Percentiles rank a stretch among this genome's conserved stretches.
These are phyloP conservation scores for Thecocarcelia acutangulata DNA, from an alignment of 2,888 invertebrate species.

Conservation along the genomic window DNA sequence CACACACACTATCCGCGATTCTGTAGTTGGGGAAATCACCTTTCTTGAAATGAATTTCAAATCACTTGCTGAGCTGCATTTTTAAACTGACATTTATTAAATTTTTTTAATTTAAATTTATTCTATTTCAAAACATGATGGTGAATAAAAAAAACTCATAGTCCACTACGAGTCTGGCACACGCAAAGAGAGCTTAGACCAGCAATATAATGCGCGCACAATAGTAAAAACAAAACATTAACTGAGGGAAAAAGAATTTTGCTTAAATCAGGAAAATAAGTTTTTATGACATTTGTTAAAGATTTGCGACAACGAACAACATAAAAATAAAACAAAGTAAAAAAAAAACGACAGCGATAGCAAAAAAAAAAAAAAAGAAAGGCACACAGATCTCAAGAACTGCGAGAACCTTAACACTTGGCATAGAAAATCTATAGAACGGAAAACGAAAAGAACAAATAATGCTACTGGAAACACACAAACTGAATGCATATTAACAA, in stretches of 20 bases:
- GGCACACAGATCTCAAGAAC: conserved; percentile 73
- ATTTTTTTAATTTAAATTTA: no score
- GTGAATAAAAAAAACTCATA: conserved; percentile 17
- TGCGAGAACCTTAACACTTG: conserved; percentile 69
- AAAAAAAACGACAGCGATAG: conserved; percentile 1
- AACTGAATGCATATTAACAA: conserved; percentile 52
- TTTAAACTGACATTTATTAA: no score
- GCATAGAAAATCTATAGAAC: conserved; percentile 38
- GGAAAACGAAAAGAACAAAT: conserved; percentile 45
- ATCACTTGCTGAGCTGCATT: no score
- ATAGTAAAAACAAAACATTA: not conserved
- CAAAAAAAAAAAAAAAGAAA: conserved; percentile 72
- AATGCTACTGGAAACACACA: conserved; percentile 33
- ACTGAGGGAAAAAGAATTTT: conserved; percentile 15
- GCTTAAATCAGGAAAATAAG: conserved; percentile 34
- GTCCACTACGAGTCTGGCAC: conserved; percentile 30
- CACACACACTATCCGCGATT: no score
- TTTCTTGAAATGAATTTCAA: no score
- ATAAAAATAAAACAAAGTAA: conserved; percentile 11
- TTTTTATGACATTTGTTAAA: conserved; percentile 59
- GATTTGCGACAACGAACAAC: conserved; percentile 53
- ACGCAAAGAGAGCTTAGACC: conserved; percentile 27
- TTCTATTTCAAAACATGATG: no score
- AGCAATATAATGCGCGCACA: conserved; percentile 55
- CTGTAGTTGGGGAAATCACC: no score